Evolutionary conservation across 2,797 vertebrate species (phyloP), one percentile per base, ranked within the genome.

Genomic region (Falco rusticolus): DNA sequence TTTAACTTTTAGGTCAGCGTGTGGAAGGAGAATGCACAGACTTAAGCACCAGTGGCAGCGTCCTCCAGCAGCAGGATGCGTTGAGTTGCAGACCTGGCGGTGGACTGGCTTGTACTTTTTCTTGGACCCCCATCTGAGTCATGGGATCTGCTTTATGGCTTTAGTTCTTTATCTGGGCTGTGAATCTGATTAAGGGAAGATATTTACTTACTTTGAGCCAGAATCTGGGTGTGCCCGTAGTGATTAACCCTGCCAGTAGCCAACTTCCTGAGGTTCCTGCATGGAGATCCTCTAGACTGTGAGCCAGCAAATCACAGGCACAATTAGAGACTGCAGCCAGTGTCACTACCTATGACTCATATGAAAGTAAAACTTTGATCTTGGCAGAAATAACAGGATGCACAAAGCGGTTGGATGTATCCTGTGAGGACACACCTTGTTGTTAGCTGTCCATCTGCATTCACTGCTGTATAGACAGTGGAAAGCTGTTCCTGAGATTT

Each of bases 341-440:
- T 80, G 77, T 74, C 63, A 5, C 65, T 87, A 17, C 81, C 56
- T 60, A 39, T 85, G 90, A 96, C 61, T 97, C 91, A 89, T 10
- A 19, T 48, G 68, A 61, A 86, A 88, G 61, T 77, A 84, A 80
- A 95, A 87, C 95, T 95, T 93, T 89, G 85, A 86, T 96, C 85
- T 86, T 92, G 81, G 57, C 84, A 89, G 81, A 41, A 95, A 94
- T 83, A 94, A 78, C 92, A 97, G 95, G 94, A 93, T 94, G 85
- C 76, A 51, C 56, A 65, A 34, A 90, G 76, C 86, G 85, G 63
- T 65, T 95, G 69, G 76, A 88, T 79, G 72, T 84, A 89, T 95
- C 93, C 95, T 96, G 81, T 70, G 68, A 48, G 93, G 91, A 87
- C 85, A 91, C 90, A 75, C 92, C 89, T 94, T 94, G 48, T 28